Percentiles rank a stretch among this genome's conserved stretches.
Evolutionary conservation across 2,888 invertebrate genomes (phyloP).

Genomic region (Oxycera nigricornis): DNA sequence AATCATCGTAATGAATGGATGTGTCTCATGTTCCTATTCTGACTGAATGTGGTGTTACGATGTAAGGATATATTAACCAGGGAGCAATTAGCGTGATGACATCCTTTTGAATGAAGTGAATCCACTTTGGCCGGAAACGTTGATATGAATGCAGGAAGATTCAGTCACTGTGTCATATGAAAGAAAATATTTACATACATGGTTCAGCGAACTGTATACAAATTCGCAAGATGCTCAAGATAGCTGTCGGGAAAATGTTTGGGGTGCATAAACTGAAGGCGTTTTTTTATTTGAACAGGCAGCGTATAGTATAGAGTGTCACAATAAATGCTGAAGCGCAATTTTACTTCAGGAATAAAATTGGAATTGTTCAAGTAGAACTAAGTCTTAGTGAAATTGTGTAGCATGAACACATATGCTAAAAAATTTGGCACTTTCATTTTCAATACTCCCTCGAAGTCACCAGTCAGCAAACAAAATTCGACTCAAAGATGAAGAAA

Average conservation of each 20-base stretch:
- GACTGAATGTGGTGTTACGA: not conserved
- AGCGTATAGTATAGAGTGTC: no score
- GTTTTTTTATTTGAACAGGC: no score
- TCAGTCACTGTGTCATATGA: conserved; percentile 4
- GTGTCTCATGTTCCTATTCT: not conserved
- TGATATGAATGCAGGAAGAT: not conserved
- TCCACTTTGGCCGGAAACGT: not conserved
- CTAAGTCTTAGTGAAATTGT: no score
- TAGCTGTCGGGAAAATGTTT: not conserved
- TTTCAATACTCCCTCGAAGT: no score
- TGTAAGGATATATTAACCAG: conserved; percentile 4
- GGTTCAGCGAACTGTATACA: not conserved
- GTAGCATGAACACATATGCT: no score
- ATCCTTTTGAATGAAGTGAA: conserved; percentile 16
- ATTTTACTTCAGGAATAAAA: no score
- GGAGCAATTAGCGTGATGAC: conserved; percentile 28
- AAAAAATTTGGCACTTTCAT: no score
- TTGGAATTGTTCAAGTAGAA: no score
- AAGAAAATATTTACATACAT: not conserved
- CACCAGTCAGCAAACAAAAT: no score
- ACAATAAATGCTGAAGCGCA: no score
- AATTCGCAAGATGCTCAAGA: not conserved
- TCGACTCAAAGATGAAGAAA: no score
- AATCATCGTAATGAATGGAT: not conserved
- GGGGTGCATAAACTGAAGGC: no score